Evolutionary conservation across 1,140 invertebrate genomes (phyloP), one percentile per base, ranked within the genome.

Genomic region (Polypedilum pembai): DNA sequence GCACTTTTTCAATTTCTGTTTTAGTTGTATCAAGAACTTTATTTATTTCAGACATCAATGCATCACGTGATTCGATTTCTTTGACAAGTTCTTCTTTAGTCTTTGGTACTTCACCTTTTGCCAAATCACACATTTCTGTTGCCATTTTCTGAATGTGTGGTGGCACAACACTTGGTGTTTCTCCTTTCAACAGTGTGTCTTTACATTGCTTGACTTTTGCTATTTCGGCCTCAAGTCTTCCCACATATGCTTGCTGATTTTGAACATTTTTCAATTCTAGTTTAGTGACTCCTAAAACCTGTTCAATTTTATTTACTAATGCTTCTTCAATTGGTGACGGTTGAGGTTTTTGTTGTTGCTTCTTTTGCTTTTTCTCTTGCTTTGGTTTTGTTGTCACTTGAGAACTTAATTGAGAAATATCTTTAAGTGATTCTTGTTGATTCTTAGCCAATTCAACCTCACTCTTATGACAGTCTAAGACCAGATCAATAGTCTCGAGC

Each of bases 231-330:
- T 69, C 65, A 20, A 69, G 20, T 18, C 65, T n/a, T 18, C 17
- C 17, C 0, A 69, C 65, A 18, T 20, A 69, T 20, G 65, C 65
- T 21, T 69, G 65, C 10, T 69, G 65, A 20, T n/a, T 69, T 69
- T 69, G 65, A 20, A 18, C 65, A 20, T 69, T 69, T 20, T 69
- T 69, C 17, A 69, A 18, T 69, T 69, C 65, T 1, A 69, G 10
- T 69, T 69, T 69, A 20, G 65, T 69, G 3, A 69, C 17, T 8
- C 65, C 65, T 69, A 69, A 20, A 69, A 69, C 65, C 20, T 69
- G 65, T 20, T 69, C 65, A 21, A 69, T 69, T 21, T 69, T 69
- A 69, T 69, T 21, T 0, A 20, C 17, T 12, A 69, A 21, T 69
- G n/a, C 17, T 69, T 69, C 65, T 56, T 56, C 45, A n/a, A 15